phyloP scores from a whole-genome alignment of 2,797 vertebrate genomes.

The Molossus alvarezi region DNA sequence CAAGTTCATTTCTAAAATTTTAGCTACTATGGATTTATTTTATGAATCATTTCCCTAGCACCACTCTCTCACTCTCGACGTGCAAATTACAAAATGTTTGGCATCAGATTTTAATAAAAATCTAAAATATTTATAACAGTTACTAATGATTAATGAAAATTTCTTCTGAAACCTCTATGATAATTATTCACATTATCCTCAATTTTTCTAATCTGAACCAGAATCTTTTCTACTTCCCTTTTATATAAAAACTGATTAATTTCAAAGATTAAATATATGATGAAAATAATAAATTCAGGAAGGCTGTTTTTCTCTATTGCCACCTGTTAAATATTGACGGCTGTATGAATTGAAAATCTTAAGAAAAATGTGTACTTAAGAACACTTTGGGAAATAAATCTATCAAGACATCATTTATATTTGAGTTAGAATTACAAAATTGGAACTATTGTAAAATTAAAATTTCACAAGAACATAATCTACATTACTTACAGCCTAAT shows the following conservation, averaged over 20 bases:
- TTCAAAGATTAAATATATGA: slow-evolving; percentile 82
- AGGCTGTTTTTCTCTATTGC: slow-evolving; percentile 88
- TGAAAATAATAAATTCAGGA: slow-evolving; percentile 87
- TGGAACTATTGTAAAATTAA: slow-evolving; percentile 54
- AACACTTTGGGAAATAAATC: slow-evolving; percentile 51
- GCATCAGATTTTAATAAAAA: slow-evolving; percentile 84
- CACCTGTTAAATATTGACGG: slow-evolving; percentile 89
- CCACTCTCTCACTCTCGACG: slow-evolving; percentile 62
- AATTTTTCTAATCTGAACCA: slow-evolving; percentile 71
- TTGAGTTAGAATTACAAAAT: slow-evolving; percentile 69
- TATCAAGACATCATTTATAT: slow-evolving; percentile 66
- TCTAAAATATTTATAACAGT: slow-evolving; percentile 86
- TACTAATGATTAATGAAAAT: slow-evolving; percentile 86
- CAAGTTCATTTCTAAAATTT: slow-evolving; percentile 61
- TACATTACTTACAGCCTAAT: slow-evolving; percentile 54
- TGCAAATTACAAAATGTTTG: slow-evolving; percentile 83
- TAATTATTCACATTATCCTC: slow-evolving; percentile 76
- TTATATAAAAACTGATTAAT: slow-evolving; percentile 77
- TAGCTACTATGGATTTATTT: slow-evolving; percentile 68
- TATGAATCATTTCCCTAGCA: slow-evolving; percentile 59
- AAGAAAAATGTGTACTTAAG: slow-evolving; percentile 54
- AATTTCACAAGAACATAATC: slow-evolving; percentile 69
- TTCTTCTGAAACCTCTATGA: slow-evolving; percentile 83
- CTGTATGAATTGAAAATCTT: slow-evolving; percentile 65
- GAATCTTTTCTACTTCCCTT: slow-evolving; percentile 68